These are phyloP conservation scores for Zygaena filipendulae DNA, from an alignment of 2,888 invertebrate genomes.

Conservation along the genomic window DNA sequence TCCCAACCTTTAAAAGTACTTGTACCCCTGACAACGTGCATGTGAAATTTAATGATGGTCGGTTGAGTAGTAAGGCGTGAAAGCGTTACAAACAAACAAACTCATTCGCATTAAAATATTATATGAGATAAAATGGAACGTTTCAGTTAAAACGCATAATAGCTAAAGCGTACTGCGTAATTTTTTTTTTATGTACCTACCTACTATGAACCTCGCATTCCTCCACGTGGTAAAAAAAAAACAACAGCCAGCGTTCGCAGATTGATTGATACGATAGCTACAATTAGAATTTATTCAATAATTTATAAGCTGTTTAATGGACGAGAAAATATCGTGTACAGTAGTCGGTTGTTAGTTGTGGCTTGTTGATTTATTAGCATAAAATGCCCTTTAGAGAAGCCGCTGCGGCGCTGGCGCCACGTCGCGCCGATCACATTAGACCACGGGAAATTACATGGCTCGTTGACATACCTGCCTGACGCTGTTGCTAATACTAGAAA, in stretches of 20 bases:
- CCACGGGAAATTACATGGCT: conserved; percentile 56
- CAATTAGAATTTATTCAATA: conserved; percentile 52
- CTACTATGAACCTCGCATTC: neutral
- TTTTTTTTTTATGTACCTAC: too few species aligned
- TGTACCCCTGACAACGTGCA: too few species aligned
- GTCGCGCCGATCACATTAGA: conserved; percentile 53
- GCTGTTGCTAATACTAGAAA: conserved; percentile 10
- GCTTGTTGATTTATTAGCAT: conserved; percentile 44
- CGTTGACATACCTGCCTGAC: conserved; percentile 44
- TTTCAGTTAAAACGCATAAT: too few species aligned
- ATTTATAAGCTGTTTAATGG: conserved; percentile 44
- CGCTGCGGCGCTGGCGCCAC: conserved; percentile 51
- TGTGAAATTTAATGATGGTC: too few species aligned
- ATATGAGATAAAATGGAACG: too few species aligned
- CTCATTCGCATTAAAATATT: too few species aligned
- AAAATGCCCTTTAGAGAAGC: conserved; percentile 50
- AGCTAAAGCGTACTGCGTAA: too few species aligned
- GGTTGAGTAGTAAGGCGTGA: too few species aligned
- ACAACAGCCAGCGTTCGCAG: conserved; percentile 17
- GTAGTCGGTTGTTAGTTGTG: conserved; percentile 28
- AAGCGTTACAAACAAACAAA: too few species aligned
- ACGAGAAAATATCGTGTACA: conserved; percentile 36
- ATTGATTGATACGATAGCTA: conserved; percentile 44
- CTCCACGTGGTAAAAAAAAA: neutral
- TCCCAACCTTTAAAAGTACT: too few species aligned